Percentiles rank a stretch among this genome's conserved stretches.
These are phyloP conservation scores for Zoanthus sociatus DNA, from an alignment of 92 coral and sea anemone species.

Conservation along the genomic window DNA sequence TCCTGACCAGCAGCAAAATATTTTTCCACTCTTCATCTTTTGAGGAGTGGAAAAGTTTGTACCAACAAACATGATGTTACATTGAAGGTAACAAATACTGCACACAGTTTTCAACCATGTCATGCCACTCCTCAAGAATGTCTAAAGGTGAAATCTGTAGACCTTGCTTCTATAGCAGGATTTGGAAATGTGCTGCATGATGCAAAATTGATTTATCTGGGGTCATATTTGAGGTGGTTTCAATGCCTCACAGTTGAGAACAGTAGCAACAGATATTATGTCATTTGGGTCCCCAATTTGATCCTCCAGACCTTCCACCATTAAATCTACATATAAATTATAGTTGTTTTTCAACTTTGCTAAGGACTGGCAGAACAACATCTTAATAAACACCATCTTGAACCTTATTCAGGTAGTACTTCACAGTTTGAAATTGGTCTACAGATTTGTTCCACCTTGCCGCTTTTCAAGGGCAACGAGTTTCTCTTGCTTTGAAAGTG, in stretches of 20 bases:
- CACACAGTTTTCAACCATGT: slow-evolving; percentile 43
- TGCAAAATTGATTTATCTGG: background rate
- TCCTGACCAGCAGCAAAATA: slow-evolving; percentile 41
- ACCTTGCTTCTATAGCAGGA: slow-evolving; percentile 53
- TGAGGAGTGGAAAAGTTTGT: slow-evolving; percentile 38
- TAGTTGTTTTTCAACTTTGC: slow-evolving; percentile 38
- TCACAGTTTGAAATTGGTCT: slow-evolving; percentile 43
- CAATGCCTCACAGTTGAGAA: slow-evolving; percentile 27
- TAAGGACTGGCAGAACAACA: slow-evolving; percentile 36
- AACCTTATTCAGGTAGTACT: slow-evolving; percentile 42
- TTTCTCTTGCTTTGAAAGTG: slow-evolving; percentile 64
- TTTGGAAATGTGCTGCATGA: slow-evolving; percentile 48
- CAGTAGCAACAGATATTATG: slow-evolving; percentile 26
- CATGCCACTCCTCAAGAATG: slow-evolving; percentile 63
- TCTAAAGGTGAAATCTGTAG: slow-evolving; percentile 37
- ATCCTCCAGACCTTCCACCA: slow-evolving; percentile 41
- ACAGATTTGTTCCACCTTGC: background rate
- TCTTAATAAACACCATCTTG: slow-evolving; percentile 58
- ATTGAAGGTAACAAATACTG: slow-evolving; percentile 42
- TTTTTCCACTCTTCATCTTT: slow-evolving; percentile 51
- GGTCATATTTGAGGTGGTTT: slow-evolving; percentile 31
- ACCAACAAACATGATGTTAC: too few relatives aligned
- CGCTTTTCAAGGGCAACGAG: background rate
- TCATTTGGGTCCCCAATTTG: slow-evolving; percentile 54
- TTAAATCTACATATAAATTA: slow-evolving; percentile 16